A percentile compares a stretch with the other conserved stretches of the same genome.
These are phyloP conservation scores for Festucalex cinctus DNA, from an alignment of 2,113 vertebrate species.

Conservation along the genomic window DNA sequence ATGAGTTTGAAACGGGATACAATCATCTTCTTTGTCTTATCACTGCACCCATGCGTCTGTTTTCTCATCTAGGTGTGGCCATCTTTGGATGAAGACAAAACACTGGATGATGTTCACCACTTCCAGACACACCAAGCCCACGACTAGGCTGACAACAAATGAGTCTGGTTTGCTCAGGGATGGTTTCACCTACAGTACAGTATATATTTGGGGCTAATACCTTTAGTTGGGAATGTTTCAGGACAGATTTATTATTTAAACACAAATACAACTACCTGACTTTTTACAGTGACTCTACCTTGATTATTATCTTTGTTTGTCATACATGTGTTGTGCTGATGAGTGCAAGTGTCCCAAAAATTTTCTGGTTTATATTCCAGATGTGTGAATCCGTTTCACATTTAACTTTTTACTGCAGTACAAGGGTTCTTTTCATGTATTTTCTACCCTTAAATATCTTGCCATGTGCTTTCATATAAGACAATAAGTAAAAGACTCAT, in stretches of 20 bases:
- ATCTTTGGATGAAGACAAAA: slow-evolving; percentile 25
- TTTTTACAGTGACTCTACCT: not conserved
- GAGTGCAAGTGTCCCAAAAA: not conserved
- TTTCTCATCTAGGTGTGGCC: slow-evolving; percentile 25
- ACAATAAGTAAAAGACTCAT: slow-evolving; percentile 12
- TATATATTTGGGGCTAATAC: not conserved
- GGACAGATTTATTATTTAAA: not conserved
- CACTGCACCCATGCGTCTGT: slow-evolving; percentile 21
- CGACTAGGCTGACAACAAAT: not conserved
- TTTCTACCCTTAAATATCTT: slow-evolving; percentile 50
- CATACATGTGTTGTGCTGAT: not conserved
- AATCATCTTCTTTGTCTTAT: slow-evolving; percentile 1
- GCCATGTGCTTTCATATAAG: slow-evolving; percentile 44
- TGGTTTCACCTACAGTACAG: slow-evolving; percentile 9
- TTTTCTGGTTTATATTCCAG: not conserved
- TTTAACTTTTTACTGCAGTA: slow-evolving; percentile 13
- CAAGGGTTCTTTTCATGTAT: slow-evolving; percentile 34
- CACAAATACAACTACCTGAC: not conserved
- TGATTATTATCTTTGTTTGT: slow-evolving; percentile 5
- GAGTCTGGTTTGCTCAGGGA: not conserved
- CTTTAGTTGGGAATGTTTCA: not conserved
- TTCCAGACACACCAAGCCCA: not conserved
- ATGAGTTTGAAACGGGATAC: not conserved
- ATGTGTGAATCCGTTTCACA: slow-evolving; percentile 11
- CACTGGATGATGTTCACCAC: not conserved